These are phyloP conservation scores for Sphyrna mokarran DNA, from an alignment of 2,113 vertebrate genomes.

Conservation along the genomic window DNA sequence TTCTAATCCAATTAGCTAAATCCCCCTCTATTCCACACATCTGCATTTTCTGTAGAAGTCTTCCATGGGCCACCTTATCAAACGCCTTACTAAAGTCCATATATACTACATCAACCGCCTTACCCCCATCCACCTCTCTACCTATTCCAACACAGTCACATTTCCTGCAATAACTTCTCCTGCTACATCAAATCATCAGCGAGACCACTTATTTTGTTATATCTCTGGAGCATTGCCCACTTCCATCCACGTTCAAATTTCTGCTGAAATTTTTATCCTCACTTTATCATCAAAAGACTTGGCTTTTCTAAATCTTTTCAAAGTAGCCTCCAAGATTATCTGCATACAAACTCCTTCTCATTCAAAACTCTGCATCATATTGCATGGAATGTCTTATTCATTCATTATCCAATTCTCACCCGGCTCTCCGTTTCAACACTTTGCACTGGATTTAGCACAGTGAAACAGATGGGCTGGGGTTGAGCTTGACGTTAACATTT, in stretches of 20 bases:
- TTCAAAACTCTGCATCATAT: background rate
- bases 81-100: no score
- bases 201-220: no score
- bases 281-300: background rate
- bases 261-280: background rate
- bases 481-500: background rate
- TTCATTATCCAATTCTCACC: background rate
- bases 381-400: background rate
- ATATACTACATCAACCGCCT: no score
- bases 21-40: no score
- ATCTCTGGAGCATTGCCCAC: no score
- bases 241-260: no score
- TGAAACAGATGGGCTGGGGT: background rate
- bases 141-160: background rate
- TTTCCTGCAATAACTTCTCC: background rate
- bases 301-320: background rate
- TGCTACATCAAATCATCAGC: background rate
- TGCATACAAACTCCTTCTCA: background rate
- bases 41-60: no score
- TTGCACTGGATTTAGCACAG: background rate
- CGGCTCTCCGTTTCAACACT: background rate
- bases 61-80: no score
- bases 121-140: no score
- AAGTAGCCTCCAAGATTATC: background rate
- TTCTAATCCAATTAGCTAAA: no score